Evolutionary conservation across 1,140 invertebrate genomes (phyloP).

Genomic region (Copidosoma floridanum): DNA sequence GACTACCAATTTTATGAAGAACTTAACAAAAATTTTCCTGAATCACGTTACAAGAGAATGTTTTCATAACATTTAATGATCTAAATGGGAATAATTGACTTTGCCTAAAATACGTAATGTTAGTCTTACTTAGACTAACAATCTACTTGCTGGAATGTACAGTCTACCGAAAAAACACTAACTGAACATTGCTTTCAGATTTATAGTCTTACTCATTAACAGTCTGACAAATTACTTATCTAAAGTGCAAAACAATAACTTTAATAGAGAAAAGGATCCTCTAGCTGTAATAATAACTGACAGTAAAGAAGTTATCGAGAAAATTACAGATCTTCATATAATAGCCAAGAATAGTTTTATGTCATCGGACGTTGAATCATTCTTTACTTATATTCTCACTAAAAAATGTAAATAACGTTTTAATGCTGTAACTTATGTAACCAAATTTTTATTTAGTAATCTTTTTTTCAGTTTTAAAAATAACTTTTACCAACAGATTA

Average conservation of each 20-base stretch:
- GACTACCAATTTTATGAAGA: slow-evolving; percentile 23
- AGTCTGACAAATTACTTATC: slow-evolving; percentile 25
- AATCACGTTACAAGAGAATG: slow-evolving; percentile 16
- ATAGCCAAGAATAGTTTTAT: neutral
- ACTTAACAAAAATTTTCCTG: slow-evolving; percentile 16
- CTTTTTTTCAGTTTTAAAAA: slow-evolving; percentile 8
- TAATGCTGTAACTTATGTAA: neutral
- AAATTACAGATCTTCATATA: neutral
- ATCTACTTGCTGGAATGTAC: slow-evolving; percentile 19
- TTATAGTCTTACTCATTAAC: slow-evolving; percentile 33
- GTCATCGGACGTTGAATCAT: neutral
- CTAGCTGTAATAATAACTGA: neutral
- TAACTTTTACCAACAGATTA: slow-evolving; percentile 17
- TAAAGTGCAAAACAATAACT: slow-evolving; percentile 22
- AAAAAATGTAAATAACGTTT: neutral
- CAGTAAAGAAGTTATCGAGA: neutral
- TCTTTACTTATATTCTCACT: neutral
- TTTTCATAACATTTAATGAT: neutral
- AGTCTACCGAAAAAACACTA: slow-evolving; percentile 40
- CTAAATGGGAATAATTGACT: slow-evolving; percentile 6
- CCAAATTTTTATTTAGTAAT: slow-evolving; percentile 17
- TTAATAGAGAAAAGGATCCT: slow-evolving; percentile 10
- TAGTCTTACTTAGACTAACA: slow-evolving; percentile 6
- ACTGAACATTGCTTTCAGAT: slow-evolving; percentile 29
- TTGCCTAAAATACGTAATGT: neutral